phyloP scores from a whole-genome alignment of 2,888 invertebrate species.

The Cryptocheilus praepositus region DNA sequence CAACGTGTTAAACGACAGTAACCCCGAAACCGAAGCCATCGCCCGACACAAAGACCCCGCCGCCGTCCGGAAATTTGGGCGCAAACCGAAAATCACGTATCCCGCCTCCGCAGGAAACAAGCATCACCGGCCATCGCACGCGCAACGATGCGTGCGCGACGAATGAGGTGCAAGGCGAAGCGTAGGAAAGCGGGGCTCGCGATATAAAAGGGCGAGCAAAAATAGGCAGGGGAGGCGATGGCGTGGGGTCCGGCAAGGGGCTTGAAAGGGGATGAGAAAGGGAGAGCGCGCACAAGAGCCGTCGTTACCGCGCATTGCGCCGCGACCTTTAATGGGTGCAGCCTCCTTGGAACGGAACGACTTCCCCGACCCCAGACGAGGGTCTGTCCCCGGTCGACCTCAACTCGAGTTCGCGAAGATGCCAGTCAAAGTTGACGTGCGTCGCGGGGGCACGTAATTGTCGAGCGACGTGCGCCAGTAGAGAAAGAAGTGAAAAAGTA shows the following conservation, averaged over 20 bases:
- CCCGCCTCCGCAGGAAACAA: too few relatives aligned
- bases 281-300: slow-evolving; percentile 50
- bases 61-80: too few relatives aligned
- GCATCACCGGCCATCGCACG: background rate
- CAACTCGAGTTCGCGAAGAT: slow-evolving; percentile 5
- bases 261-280: slow-evolving; percentile 12
- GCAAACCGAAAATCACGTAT: too few relatives aligned
- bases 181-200: background rate
- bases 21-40: too few relatives aligned
- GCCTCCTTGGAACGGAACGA: slow-evolving; percentile 56
- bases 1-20: too few relatives aligned
- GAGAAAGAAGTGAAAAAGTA: too few relatives aligned
- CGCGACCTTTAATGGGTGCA: slow-evolving; percentile 63
- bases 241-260: background rate
- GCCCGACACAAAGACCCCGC: too few relatives aligned
- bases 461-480: too few relatives aligned
- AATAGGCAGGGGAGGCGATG: slow-evolving; percentile 4
- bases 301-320: slow-evolving; percentile 63
- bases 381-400: slow-evolving; percentile 39
- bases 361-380: slow-evolving; percentile 42
- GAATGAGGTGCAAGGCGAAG: background rate
- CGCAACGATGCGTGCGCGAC: too few relatives aligned
- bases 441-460: background rate
- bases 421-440: too few relatives aligned
- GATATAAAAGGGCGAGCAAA: slow-evolving; percentile 3